These are phyloP conservation scores for Chlorodrepanis virens DNA, from an alignment of 2,113 vertebrate species.

Conservation along the genomic window DNA sequence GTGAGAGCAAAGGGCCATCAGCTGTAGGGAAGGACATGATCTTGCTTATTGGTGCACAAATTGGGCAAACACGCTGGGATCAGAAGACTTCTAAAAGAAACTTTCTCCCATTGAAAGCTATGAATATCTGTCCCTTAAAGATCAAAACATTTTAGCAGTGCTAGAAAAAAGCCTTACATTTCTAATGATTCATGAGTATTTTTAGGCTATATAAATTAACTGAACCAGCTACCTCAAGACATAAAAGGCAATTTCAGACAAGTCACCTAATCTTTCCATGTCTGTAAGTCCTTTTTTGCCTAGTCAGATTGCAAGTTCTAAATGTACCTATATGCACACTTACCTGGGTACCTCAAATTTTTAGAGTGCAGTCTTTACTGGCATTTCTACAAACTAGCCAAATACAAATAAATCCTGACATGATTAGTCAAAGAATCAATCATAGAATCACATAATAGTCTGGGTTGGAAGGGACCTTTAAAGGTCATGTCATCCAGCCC, in stretches of 20 bases:
- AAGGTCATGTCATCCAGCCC: neutral
- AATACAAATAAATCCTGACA: neutral
- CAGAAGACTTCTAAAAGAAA: neutral
- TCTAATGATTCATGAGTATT: neutral
- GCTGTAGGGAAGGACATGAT: neutral
- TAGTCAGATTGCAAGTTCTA: neutral
- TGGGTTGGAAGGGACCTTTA: neutral
- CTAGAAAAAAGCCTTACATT: neutral
- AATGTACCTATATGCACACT: neutral
- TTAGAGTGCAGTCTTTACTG: neutral
- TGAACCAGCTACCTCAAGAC: neutral
- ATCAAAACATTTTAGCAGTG: neutral
- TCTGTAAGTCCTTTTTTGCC: neutral
- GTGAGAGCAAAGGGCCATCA: neutral
- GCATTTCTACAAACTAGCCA: neutral
- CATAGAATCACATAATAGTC: neutral
- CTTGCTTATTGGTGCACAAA: neutral
- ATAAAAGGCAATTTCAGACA: neutral
- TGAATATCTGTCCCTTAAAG: neutral
- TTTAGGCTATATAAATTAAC: neutral
- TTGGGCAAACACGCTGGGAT: rapidly evolving
- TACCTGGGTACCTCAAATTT: neutral
- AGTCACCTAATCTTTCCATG: neutral
- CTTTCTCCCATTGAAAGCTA: neutral
- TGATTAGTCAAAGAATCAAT: neutral